Conservation (phyloP, 2,888 invertebrate genomes). For the Corythucha ciliata region DNA sequence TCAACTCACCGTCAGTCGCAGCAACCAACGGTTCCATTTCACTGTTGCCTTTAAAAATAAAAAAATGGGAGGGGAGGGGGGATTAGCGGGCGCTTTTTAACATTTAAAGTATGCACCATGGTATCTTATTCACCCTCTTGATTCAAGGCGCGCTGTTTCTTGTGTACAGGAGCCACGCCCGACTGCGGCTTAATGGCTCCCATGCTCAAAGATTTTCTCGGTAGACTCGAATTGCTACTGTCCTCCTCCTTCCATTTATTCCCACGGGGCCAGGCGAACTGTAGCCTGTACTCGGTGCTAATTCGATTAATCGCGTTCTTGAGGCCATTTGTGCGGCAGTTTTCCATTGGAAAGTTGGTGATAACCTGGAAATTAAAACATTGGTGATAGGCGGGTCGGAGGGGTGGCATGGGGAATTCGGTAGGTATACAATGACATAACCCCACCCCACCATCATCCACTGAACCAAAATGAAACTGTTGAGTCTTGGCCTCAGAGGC, state of each 20-base stretch:
- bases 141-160: constrained; percentile 38
- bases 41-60: constrained; percentile 45
- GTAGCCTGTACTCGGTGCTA: constrained; percentile 79
- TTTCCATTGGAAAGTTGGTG: constrained; percentile 30
- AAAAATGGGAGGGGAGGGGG: neutral
- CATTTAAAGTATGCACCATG: neutral
- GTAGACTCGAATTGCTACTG: constrained; percentile 45
- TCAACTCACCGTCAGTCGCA: constrained; percentile 42
- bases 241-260: constrained; percentile 44
- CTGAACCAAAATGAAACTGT: too few species aligned
- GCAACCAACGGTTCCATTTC: constrained; percentile 65
- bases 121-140: constrained; percentile 21
- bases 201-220: constrained; percentile 79
- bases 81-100: neutral
- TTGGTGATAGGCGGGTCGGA: too few species aligned
- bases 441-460: too few species aligned
- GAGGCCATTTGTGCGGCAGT: constrained; percentile 42
- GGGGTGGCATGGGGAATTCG: too few species aligned
- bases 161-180: constrained; percentile 40
- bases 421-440: too few species aligned
- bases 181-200: constrained; percentile 64
- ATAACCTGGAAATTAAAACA: constrained; percentile 24
- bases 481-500: too few species aligned
- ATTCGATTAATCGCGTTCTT: constrained; percentile 62
- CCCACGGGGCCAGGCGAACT: constrained; percentile 76